Evolutionary conservation across 2,113 vertebrate genomes (phyloP).

Genomic region (Saimiri boliviensis): DNA sequence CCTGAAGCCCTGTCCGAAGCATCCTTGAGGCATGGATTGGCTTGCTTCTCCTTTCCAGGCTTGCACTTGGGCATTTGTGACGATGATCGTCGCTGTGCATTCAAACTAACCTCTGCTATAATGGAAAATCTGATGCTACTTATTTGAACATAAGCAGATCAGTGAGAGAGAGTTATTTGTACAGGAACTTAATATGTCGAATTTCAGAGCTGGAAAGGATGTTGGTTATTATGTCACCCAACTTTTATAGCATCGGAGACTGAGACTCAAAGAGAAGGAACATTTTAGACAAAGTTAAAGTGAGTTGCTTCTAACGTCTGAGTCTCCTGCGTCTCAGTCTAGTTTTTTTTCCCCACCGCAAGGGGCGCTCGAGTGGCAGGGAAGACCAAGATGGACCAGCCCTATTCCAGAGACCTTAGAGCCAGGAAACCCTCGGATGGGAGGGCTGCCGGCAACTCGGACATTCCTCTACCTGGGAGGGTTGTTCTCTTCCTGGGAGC

Average conservation of each 20-base stretch:
- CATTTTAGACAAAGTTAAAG: constrained; percentile 9
- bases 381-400: background rate
- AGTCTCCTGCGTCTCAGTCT: background rate
- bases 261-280: constrained; percentile 36
- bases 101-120: background rate
- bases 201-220: constrained; percentile 59
- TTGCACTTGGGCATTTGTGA: background rate
- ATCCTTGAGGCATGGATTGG: background rate
- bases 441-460: background rate
- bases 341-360: background rate
- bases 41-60: background rate
- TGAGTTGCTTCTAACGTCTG: background rate
- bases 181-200: constrained; percentile 50
- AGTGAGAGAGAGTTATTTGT: constrained; percentile 23
- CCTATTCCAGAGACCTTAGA: background rate
- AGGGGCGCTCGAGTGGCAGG: background rate
- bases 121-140: constrained; percentile 59
- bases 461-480: background rate
- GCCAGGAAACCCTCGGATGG: background rate
- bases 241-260: constrained; percentile 59
- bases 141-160: constrained; percentile 48
- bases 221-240: constrained; percentile 49
- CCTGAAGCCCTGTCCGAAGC: background rate
- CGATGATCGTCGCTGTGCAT: background rate
- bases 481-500: background rate